A percentile compares a stretch with the other conserved stretches of the same genome.
These are phyloP conservation scores for Exephanes ischioxanthus DNA, from an alignment of 2,888 invertebrate genomes.

Conservation along the genomic window DNA sequence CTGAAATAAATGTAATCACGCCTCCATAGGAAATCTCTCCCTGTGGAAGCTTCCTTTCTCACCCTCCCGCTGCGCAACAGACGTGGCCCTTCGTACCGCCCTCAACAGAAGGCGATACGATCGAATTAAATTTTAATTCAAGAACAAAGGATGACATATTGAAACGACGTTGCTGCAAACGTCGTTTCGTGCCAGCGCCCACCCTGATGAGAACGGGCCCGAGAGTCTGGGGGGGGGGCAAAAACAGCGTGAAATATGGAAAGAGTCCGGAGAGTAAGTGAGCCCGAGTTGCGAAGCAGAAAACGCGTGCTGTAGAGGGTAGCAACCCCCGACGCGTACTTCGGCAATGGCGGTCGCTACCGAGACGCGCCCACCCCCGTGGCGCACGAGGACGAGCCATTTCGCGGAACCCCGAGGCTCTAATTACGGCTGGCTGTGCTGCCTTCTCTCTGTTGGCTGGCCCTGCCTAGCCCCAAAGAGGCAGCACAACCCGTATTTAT, in stretches of 20 bases:
- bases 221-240: conserved; percentile 33
- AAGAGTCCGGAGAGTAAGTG: conserved; percentile 58
- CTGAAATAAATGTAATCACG: conserved; percentile 81
- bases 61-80: conserved; percentile 19
- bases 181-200: conserved; percentile 69
- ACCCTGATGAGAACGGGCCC: conserved; percentile 30
- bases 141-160: conserved; percentile 84
- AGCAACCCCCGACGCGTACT: conserved; percentile 64
- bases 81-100: conserved; percentile 25
- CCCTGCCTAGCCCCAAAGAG: conserved; percentile 70
- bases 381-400: conserved; percentile 74
- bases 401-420: conserved; percentile 81
- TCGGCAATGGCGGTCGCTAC: conserved; percentile 67
- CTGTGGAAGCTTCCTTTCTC: conserved; percentile 19
- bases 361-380: conserved; percentile 69
- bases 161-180: conserved; percentile 79
- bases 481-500: conserved; percentile 51
- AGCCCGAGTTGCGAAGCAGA: conserved; percentile 36
- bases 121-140: conserved; percentile 84
- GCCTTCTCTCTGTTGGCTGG: conserved; percentile 67
- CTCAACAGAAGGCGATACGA: conserved; percentile 68
- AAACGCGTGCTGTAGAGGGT: conserved; percentile 66
- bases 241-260: conserved; percentile 56
- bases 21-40: conserved; percentile 51
- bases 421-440: conserved; percentile 80